Base-by-base conservation (phyloP, 2,888 invertebrate genomes). In the Megalurothrips usitatus region DNA sequence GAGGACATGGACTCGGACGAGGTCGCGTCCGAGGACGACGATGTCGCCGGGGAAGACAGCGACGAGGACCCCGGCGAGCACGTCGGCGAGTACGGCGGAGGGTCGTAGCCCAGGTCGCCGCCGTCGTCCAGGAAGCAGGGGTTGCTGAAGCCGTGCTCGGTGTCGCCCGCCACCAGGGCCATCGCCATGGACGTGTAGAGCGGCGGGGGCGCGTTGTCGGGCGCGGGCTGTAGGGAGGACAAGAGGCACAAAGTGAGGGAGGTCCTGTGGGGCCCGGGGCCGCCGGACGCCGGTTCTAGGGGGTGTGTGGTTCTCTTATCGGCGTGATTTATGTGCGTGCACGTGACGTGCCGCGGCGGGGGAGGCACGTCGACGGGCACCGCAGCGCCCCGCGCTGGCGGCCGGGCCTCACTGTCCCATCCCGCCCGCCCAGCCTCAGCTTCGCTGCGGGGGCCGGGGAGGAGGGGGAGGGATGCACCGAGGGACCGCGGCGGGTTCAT, bases 111-210 rank as follows among this genome's bases (percentile, higher is more conserved):
- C 34, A 43, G 34, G 34, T 43, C 34, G 19, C 19, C 58, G 11
- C 19, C 58, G 58, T 75, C 68, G 23, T 26, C 68, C 68, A 26
- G 23, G 68, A 75, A 75, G 68, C 68, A 75, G 68, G 68, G 68
- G 68, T 75, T 75, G 23, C 68, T 75, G 68, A 26, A 75, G 68
- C 68, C 68, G 34, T 43, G 34, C 68, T 23, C 23, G 9, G 23
- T 23, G 68, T 23, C 68, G 23, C 23, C 68, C 68, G 6, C 58
- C 58, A 58, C 17, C 14, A 58, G 58, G 58, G 23, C 68, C 68
- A 68, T 68, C 26, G 68, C 68, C 68, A 26, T 9, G 23, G 23
- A 23, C 23, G 68, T 23, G 68, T 75, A 75, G 23, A 26, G 68
- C 68, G 68, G 68, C 6, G 68, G 68, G 23, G 68, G 68, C 11